Conservation (phyloP, 2,113 vertebrate genomes). For the Pelecanoides urinatrix region DNA sequence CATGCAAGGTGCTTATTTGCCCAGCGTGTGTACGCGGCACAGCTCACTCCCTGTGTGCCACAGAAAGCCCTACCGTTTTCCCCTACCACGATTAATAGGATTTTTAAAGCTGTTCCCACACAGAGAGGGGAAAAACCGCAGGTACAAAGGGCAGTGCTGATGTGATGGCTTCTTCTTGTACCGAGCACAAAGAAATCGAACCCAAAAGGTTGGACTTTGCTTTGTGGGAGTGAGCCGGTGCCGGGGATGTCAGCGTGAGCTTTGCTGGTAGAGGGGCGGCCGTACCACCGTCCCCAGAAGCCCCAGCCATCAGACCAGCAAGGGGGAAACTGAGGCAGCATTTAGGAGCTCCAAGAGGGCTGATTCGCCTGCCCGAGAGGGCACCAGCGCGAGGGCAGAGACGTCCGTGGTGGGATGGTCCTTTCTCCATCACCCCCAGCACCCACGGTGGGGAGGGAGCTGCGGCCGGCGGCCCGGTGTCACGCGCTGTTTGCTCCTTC, state of each 20-base stretch:
- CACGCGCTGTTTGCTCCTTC: background rate
- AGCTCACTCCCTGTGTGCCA: background rate
- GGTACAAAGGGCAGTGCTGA: background rate
- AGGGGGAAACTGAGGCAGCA: background rate
- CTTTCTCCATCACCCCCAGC: background rate
- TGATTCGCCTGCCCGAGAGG: background rate
- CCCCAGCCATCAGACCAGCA: background rate
- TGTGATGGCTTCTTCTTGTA: background rate
- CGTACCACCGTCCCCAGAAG: accelerated
- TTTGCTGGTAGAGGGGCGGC: background rate
- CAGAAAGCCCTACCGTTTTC: constrained; percentile 12
- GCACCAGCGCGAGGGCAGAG: background rate
- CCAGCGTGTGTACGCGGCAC: background rate
- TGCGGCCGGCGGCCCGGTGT: accelerated
- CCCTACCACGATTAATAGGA: background rate
- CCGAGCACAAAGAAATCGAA: constrained; percentile 1
- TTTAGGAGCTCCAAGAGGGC: background rate
- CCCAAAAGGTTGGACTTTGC: background rate
- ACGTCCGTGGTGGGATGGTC: accelerated
- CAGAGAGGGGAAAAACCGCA: background rate
- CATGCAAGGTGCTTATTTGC: constrained; percentile 37
- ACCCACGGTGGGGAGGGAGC: background rate
- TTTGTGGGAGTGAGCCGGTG: background rate
- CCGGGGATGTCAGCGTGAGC: background rate
- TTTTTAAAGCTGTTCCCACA: background rate